Conservation (phyloP, 2,888 invertebrate genomes). For the Nephrotoma guestfalica region DNA sequence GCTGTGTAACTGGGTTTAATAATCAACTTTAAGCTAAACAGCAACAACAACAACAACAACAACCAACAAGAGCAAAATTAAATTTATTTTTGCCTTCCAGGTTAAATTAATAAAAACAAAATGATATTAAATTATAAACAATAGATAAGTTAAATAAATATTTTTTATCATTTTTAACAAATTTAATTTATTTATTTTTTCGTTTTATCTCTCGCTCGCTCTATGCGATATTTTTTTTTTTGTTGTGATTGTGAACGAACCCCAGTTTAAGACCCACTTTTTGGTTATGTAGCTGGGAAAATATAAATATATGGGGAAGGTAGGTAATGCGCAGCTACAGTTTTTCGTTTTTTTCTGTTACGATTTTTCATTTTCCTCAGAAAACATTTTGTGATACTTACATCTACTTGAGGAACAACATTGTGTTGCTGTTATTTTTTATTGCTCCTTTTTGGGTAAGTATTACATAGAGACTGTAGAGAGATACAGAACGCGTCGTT, state of each 20-base stretch:
- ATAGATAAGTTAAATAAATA: not conserved
- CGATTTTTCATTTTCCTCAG: not conserved
- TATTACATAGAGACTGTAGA: not conserved
- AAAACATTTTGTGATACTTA: not conserved
- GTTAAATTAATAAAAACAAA: not conserved
- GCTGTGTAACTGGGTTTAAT: slow-evolving; percentile 33
- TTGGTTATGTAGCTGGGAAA: not conserved
- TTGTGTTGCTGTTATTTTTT: not conserved
- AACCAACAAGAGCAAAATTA: slow-evolving; percentile 1
- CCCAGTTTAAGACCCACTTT: not conserved
- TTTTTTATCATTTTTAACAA: not conserved
- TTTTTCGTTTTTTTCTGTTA: not conserved
- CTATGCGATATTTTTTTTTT: not conserved
- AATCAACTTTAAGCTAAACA: slow-evolving; percentile 15
- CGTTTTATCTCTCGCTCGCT: not conserved
- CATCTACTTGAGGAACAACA: not conserved
- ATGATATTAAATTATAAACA: not conserved
- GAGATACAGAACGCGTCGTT: not conserved
- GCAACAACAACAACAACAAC: slow-evolving; percentile 29
- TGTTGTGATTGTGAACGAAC: not conserved
- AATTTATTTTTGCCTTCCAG: not conserved
- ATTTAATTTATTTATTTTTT: not conserved
- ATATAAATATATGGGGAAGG: not conserved
- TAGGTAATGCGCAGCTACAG: not conserved
- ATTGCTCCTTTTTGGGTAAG: not conserved